Evolutionary conservation across 2,797 vertebrate species (phyloP).

Genomic region (Morus bassanus): DNA sequence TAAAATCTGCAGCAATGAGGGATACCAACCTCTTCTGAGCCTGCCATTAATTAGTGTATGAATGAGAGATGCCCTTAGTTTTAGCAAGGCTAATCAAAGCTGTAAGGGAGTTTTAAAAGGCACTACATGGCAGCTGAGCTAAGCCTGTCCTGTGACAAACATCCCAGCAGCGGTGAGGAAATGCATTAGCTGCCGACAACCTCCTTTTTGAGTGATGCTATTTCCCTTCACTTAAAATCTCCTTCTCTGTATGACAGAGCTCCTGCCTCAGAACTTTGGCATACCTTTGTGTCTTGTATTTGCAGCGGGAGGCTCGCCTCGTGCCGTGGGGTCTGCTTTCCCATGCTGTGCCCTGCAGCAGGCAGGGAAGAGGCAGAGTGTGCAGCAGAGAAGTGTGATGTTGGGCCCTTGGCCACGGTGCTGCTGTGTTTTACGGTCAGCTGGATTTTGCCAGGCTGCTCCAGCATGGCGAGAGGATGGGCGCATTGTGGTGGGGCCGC

Average conservation of each 20-base stretch:
- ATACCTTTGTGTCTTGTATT: not conserved
- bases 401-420: not conserved
- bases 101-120: not conserved
- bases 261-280: not conserved
- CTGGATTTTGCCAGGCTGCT: conserved; percentile 8
- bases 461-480: not conserved
- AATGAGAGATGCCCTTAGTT: conserved; percentile 48
- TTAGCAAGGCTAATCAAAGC: conserved; percentile 49
- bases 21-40: conserved; percentile 18
- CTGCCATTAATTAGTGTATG: conserved; percentile 37
- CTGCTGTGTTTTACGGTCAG: not conserved
- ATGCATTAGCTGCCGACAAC: not conserved
- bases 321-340: not conserved
- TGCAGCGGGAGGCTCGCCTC: accelerated
- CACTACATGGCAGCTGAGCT: not conserved
- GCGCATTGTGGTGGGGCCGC: accelerated
- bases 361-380: not conserved
- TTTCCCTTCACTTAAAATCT: not conserved
- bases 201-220: not conserved
- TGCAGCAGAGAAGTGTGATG: not conserved
- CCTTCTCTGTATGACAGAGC: not conserved
- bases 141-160: conserved; percentile 4
- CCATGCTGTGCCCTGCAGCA: not conserved
- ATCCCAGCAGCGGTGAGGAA: not conserved
- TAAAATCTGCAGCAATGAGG: conserved; percentile 25